A percentile compares a stretch with the other conserved stretches of the same genome.
Evolutionary conservation across 1,140 invertebrate species (phyloP).

Genomic region (Neomicropteryx cornuta): DNA sequence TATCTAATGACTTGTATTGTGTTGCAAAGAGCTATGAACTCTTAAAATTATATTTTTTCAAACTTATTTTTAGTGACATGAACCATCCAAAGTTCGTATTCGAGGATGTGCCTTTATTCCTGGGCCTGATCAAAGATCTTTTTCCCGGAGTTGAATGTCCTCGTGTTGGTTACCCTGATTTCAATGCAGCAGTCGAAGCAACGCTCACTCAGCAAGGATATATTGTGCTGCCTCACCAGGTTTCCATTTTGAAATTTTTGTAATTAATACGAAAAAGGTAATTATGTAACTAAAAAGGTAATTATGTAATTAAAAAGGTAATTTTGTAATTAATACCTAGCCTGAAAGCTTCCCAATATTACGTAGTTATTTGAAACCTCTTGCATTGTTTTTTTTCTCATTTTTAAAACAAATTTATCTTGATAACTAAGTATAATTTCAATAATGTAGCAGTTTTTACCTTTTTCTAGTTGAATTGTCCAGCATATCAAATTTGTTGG

Average conservation of each 20-base stretch:
- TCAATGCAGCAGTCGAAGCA: slow-evolving; percentile 65
- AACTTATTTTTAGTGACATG: slow-evolving; percentile 77
- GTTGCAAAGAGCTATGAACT: too few relatives aligned
- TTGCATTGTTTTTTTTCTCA: too few relatives aligned
- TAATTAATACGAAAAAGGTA: too few relatives aligned
- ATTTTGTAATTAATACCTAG: not conserved
- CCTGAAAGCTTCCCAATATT: slow-evolving; percentile 4
- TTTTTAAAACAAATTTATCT: too few relatives aligned
- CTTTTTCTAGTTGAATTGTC: too few relatives aligned
- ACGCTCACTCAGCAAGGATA: slow-evolving; percentile 56
- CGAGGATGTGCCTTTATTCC: slow-evolving; percentile 81
- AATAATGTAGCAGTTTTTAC: too few relatives aligned
- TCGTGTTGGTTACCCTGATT: slow-evolving; percentile 71
- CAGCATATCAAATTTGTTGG: too few relatives aligned
- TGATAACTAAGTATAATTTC: too few relatives aligned
- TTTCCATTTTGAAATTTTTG: slow-evolving; percentile 29
- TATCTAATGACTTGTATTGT: too few relatives aligned
- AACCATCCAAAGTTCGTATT: slow-evolving; percentile 87
- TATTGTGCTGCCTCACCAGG: slow-evolving; percentile 65
- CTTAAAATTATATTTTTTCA: too few relatives aligned
- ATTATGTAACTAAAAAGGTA: too few relatives aligned
- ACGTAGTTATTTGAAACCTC: slow-evolving; percentile 27
- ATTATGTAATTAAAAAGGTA: too few relatives aligned
- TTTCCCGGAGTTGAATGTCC: slow-evolving; percentile 84
- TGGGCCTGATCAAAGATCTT: slow-evolving; percentile 77